These are phyloP conservation scores for Temnothorax nylanderi DNA, from an alignment of 1,140 invertebrate genomes.

Conservation along the genomic window DNA sequence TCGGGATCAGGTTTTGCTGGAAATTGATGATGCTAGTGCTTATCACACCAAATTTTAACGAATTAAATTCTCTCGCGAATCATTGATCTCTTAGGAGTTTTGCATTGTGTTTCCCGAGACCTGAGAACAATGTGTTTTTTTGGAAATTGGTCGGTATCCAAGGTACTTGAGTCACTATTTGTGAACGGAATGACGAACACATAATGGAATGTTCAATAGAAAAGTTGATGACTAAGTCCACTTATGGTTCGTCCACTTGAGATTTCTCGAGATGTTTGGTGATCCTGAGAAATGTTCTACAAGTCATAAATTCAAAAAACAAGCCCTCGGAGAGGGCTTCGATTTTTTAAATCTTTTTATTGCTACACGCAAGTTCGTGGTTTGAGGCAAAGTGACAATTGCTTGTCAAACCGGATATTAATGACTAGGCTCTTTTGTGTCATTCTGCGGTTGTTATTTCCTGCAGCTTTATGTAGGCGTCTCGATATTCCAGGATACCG, in stretches of 20 bases:
- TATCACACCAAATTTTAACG: not conserved
- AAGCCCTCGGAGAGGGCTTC: not conserved
- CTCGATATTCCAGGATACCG: not conserved
- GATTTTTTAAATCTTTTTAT: not conserved
- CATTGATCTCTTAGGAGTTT: not conserved
- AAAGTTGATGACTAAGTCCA: constrained; percentile 3
- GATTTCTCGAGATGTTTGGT: not conserved
- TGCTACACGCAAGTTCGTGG: not conserved
- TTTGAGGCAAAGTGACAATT: not conserved
- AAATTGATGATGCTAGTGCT: not conserved
- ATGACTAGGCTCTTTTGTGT: constrained; percentile 16
- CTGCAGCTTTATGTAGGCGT: not conserved
- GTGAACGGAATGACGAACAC: constrained; percentile 2
- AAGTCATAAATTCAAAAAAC: not conserved
- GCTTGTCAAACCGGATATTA: constrained; percentile 18
- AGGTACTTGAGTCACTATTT: not conserved
- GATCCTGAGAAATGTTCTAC: not conserved
- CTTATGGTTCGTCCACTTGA: not conserved
- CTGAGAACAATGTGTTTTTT: not conserved
- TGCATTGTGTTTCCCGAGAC: not conserved
- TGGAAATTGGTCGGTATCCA: not conserved
- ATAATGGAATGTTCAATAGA: constrained; percentile 18
- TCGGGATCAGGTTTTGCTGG: not conserved
- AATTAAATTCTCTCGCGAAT: not conserved
- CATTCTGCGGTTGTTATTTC: not conserved